Conservation (phyloP, 2,888 invertebrate genomes). For the Glyphotaelius pellucidus region DNA sequence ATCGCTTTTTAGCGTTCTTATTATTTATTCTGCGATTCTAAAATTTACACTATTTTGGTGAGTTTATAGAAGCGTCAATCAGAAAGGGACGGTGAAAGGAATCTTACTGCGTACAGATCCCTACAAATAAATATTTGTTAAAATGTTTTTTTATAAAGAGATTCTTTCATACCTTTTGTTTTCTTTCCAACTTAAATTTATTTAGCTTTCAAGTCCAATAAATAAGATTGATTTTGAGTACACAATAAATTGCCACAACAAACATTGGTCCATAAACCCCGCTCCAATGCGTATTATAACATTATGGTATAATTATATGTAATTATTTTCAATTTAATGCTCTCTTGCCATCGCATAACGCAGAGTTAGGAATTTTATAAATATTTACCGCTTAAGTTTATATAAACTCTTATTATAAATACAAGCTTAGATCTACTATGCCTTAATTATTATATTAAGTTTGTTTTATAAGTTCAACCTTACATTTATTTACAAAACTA, state of each 20-base stretch:
- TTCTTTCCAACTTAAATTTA: not conserved
- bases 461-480: not conserved
- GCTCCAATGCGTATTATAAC: not conserved
- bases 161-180: not conserved
- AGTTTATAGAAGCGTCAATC: not conserved
- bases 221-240: not conserved
- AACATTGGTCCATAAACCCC: not conserved
- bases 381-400: not conserved
- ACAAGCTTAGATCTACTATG: not conserved
- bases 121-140: not conserved
- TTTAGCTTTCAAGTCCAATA: not conserved
- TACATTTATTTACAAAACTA: not conserved
- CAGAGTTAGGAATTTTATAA: not conserved
- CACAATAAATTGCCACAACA: not conserved
- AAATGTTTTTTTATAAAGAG: not conserved
- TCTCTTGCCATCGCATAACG: slow-evolving; percentile 38
- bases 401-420: not conserved
- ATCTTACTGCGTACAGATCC: too few species aligned
- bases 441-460: not conserved
- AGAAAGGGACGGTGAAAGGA: not conserved
- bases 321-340: not conserved
- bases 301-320: not conserved
- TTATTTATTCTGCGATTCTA: too few species aligned
- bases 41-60: too few species aligned
- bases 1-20: too few species aligned